phyloP scores from a whole-genome alignment of 2,888 invertebrate species.

The Ypsolopha scabrella region DNA sequence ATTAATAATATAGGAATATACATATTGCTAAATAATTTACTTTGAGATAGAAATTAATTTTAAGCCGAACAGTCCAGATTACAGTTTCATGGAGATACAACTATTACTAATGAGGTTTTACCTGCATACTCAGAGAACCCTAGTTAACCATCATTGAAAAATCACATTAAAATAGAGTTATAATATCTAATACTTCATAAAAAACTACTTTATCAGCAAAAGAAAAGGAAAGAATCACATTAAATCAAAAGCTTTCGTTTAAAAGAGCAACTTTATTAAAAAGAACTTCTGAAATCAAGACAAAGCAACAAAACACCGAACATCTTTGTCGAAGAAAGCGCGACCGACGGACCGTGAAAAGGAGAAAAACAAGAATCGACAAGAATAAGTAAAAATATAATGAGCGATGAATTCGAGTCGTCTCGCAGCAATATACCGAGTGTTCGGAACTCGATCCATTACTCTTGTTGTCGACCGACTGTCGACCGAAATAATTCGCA shows the following conservation, averaged over 20 bases:
- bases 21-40: no score
- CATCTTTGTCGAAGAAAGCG: background rate
- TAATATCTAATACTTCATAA: background rate
- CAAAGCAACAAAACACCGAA: no score
- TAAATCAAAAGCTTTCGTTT: no score
- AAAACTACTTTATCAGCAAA: background rate
- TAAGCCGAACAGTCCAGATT: no score
- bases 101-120: no score
- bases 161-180: background rate
- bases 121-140: no score
- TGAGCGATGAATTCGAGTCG: constrained; percentile 36
- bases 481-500: constrained; percentile 12
- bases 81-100: no score
- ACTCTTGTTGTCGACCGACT: constrained; percentile 30
- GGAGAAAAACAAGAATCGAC: constrained; percentile 20
- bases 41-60: no score
- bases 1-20: no score
- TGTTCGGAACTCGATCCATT: constrained; percentile 28
- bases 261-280: no score
- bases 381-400: constrained; percentile 22
- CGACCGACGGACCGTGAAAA: constrained; percentile 8
- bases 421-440: constrained; percentile 2
- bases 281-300: no score
- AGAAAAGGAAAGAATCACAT: background rate
- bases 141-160: no score